Evolutionary conservation across 2,113 vertebrate species (phyloP).

Genomic region (Macrotis lagotis): DNA sequence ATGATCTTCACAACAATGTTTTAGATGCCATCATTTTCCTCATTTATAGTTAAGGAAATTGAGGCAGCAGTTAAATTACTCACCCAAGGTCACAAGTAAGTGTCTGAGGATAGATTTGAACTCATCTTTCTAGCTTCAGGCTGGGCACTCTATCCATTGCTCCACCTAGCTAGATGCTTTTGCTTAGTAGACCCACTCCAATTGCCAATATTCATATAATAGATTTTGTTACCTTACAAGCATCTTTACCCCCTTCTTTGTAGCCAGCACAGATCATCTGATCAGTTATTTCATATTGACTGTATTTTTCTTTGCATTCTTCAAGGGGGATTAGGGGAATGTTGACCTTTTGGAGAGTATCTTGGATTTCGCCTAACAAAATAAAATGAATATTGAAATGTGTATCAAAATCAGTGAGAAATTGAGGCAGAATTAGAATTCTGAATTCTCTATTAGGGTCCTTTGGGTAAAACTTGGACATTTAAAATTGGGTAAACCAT

Average conservation of each 20-base stretch:
- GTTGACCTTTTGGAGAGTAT: constrained; percentile 83
- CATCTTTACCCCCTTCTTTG: constrained; percentile 83
- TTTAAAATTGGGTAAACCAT: background rate
- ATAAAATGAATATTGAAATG: background rate
- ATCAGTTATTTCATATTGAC: constrained; percentile 70
- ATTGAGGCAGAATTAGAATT: constrained; percentile 1
- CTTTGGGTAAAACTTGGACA: background rate
- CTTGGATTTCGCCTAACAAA: constrained; percentile 77
- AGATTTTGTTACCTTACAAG: constrained; percentile 83
- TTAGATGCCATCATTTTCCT: background rate
- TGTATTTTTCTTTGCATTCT: constrained; percentile 84
- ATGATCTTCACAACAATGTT: background rate
- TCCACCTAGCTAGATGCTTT: background rate
- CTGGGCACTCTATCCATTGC: background rate
- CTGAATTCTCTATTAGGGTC: background rate
- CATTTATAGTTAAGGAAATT: background rate
- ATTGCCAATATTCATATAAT: background rate
- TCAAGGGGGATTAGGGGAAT: constrained; percentile 82
- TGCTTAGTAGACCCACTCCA: background rate
- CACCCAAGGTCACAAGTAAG: background rate
- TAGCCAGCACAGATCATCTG: constrained; percentile 86
- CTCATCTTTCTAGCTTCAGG: background rate
- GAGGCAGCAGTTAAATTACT: background rate
- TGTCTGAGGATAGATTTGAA: background rate
- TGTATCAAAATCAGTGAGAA: background rate